Evolutionary conservation across 2,888 invertebrate genomes (phyloP), one percentile per base, ranked within the genome.

Genomic region (Cephus spinipes): DNA sequence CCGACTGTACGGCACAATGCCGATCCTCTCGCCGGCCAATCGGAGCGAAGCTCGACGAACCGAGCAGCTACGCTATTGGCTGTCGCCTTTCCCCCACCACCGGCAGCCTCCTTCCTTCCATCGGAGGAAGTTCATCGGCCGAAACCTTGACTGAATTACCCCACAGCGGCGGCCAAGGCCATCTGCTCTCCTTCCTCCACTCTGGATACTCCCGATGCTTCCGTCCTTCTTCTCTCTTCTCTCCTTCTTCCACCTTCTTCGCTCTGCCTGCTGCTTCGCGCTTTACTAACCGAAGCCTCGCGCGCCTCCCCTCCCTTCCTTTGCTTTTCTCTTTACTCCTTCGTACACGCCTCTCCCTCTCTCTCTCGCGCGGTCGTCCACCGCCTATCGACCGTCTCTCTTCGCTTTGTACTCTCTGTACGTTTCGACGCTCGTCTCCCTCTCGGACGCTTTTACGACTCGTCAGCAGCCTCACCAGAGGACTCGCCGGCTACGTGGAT

Each of bases 111-210:
- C 87, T 85, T 86, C 86, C 87, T 82, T 23, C 74, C 83, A 79
- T 81, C 87, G 90, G 90, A 91, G 92, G 91, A 92, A 94, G 95
- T 95, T 95, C 95, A 95, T 95, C 95, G 95, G 94, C 95, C 93
- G 95, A 95, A 95, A 96, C 96, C 96, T 96, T 96, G 95, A 95
- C 95, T 95, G 95, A 95, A 94, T 95, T 94, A 95, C 95, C 94
- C 94, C 93, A 91, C 91, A 90, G 90, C 91, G 88, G 89, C 92
- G 94, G 95, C 94, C 94, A 95, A 94, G 95, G 94, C 94, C 94
- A 94, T 92, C 92, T 92, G 93, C 91, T 92, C 92, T 34, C 73
- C 55, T 40, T 36, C 73, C 40, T 32, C 34, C 12, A 40, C 68
- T 31, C 33, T 12, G 33, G 33, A 69, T 69, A 68, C 69, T 36